Base-by-base conservation (phyloP, 2,888 invertebrate species). In the Bhutanitis thaidina region DNA sequence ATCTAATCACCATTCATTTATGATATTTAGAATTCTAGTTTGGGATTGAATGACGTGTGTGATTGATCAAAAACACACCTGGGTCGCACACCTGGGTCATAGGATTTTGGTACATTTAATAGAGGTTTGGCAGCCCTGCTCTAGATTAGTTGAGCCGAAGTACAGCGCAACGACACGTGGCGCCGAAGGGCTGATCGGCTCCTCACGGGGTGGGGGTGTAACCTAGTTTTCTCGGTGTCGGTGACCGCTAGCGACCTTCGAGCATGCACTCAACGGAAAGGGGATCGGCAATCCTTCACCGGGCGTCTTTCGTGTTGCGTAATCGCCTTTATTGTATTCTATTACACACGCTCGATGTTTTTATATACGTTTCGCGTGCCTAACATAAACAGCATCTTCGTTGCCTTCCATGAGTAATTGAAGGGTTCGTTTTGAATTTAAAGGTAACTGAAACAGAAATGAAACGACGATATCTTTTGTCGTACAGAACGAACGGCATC, bases 221-320 rank as follows among this genome's bases (percentile, higher is more conserved):
- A 83, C 88, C 88, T 65, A 85, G 74, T 83, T 86, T 71, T 67
- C 55, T 57, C 52, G 64, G 72, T 79, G 88, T 88, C 87, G 70
- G 69, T 77, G 87, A 88, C 87, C 88, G 86, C 75, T 58, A 56
- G 55, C 85, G 88, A 87, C 88, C 88, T 89, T 88, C 88, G 84
- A 55, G 70, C 68, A 71, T 78, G 80, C 81, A 77, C 60, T 79
- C 74, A 77, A 80, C 73, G 76, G 74, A 76, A 71, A 69, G 69
- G 64, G 66, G 67, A 67, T 64, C 65, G 65, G 67, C 62, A 72
- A 67, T 70, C 65, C 66, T 71, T 69, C 77, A 80, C 75, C 77
- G 74, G 71, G 73, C 76, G 62, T 73, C 57, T 66, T 69, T 65
- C 68, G 61, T 52, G 56, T 82, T 82, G 63, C 77, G 74, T 76